Base-by-base conservation (phyloP, 2,797 vertebrate species). In the Sebastes paucispinis region DNA sequence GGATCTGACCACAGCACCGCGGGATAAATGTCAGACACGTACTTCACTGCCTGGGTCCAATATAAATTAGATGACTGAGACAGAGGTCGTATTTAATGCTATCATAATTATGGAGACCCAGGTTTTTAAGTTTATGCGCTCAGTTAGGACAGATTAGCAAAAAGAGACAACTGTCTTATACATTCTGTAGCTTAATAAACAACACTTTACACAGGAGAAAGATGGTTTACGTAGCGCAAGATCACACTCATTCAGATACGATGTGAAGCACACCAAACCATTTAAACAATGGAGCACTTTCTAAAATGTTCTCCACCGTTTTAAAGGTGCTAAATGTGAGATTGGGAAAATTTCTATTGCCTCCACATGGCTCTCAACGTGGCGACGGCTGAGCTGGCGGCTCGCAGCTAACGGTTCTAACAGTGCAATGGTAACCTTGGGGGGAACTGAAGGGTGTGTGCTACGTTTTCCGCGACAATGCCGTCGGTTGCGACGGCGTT, bases 11-110 rank as follows among this genome's bases (percentile, higher is more conserved):
- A 68, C 83, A 80, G 77, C 55, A 1, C 82, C 72, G 43, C 87
- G 73, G 73, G 79, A 81, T 78, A 86, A 85, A 87, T 85, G 83
- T 91, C 88, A 83, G 75, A 87, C 79, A 66, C 66, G 32, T 75
- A 71, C 77, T 82, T 80, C 47, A 67, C 66, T 72, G 79, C 77
- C 55, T 73, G 47, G 24, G 29, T 83, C 64, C 57, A 75, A 77
- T 59, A 86, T 74, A 32, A 32, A 32, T 32, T 32, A 73, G 77
- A 87, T 54, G 66, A 78, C 54, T 43, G 8, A 29, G 69, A 75
- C 71, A 36, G 32, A 43, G 50, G 58, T 60, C 75, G n/a, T 59
- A 39, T 84, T 75, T 65, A 67, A 67, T 59, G 4, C 67, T 80
- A 7, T 80, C 79, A 73, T 67, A 73, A 43, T 55, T 59, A 11